A percentile compares a stretch with the other conserved stretches of the same genome.
These are phyloP conservation scores for Ephestia elutella DNA, from an alignment of 1,140 invertebrate genomes.

Conservation along the genomic window DNA sequence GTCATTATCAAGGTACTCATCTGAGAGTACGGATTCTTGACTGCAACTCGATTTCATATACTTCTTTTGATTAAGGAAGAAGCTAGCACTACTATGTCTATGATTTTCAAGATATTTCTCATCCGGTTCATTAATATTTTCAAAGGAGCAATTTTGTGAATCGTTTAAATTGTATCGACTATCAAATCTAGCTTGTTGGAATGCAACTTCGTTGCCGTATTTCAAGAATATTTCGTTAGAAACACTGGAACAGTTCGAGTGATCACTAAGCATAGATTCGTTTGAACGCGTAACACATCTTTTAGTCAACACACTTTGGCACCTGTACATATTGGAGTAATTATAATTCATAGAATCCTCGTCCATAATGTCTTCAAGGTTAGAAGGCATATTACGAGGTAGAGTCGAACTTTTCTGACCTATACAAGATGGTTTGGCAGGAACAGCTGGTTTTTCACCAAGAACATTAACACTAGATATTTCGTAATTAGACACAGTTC, in stretches of 20 bases:
- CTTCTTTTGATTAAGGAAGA: conserved; percentile 78
- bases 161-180: conserved; percentile 63
- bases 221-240: conserved; percentile 73
- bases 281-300: conserved; percentile 69
- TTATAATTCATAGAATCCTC: conserved; percentile 48
- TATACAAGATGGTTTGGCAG: conserved; percentile 47
- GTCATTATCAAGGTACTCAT: conserved; percentile 77
- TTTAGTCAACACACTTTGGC: conserved; percentile 70
- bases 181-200: conserved; percentile 66
- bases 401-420: conserved; percentile 69
- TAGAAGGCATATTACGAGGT: conserved; percentile 71
- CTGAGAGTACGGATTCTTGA: conserved; percentile 85
- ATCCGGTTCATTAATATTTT: conserved; percentile 67
- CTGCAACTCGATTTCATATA: conserved; percentile 74
- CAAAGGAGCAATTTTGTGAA: conserved; percentile 69
- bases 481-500: conserved; percentile 85
- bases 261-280: conserved; percentile 69
- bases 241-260: conserved; percentile 71
- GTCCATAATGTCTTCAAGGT: conserved; percentile 60
- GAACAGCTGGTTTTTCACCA: conserved; percentile 57
- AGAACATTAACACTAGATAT: conserved; percentile 78
- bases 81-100: conserved; percentile 78
- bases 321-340: conserved; percentile 61
- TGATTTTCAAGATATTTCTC: conserved; percentile 68
- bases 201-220: conserved; percentile 69